These are phyloP conservation scores for Tapirus indicus DNA, from an alignment of 2,797 vertebrate species.

Conservation along the genomic window DNA sequence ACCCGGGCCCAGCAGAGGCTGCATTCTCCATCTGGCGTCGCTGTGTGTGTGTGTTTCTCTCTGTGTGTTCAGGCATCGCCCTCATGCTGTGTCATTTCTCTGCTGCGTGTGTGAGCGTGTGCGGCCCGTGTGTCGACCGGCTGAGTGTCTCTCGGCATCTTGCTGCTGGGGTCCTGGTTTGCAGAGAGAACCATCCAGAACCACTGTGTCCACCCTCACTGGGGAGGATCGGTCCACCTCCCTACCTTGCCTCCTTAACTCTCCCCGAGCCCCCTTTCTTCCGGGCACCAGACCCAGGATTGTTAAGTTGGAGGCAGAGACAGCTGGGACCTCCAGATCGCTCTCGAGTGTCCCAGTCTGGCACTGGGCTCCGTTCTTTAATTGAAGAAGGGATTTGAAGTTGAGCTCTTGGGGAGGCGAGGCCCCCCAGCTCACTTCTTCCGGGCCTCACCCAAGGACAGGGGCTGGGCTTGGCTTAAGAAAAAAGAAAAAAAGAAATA, in stretches of 20 bases:
- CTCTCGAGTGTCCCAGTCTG: neutral
- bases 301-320: neutral
- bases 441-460: neutral
- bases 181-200: neutral
- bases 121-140: neutral
- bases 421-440: neutral
- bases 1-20: constrained; percentile 24
- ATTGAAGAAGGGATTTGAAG: neutral
- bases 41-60: constrained; percentile 59
- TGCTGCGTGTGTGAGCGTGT: neutral
- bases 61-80: constrained; percentile 47
- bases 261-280: neutral
- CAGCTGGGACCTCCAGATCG: neutral
- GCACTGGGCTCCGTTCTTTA: neutral
- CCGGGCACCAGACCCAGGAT: neutral
- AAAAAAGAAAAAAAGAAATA: neutral
- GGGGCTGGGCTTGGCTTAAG: neutral
- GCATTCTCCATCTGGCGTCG: constrained; percentile 71
- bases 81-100: constrained; percentile 60
- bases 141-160: neutral
- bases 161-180: neutral
- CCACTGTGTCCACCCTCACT: neutral
- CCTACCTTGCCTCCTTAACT: neutral
- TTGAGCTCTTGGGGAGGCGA: neutral
- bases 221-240: fast-evolving